Evolutionary conservation across 2,888 invertebrate genomes (phyloP), one percentile per base, ranked within the genome.

Genomic region (Drosophila anceps): DNA sequence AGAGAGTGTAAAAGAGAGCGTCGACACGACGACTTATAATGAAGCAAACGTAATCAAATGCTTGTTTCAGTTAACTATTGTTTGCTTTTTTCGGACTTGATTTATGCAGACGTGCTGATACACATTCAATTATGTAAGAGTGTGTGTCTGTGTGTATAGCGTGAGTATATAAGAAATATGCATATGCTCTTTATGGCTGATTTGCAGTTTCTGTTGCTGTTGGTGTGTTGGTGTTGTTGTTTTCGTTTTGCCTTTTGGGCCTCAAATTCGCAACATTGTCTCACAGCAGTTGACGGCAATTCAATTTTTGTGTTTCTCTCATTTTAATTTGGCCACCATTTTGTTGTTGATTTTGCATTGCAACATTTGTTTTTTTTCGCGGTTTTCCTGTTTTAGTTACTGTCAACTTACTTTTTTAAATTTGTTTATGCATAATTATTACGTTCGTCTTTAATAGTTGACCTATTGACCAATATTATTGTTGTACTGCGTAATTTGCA

Each of bases 201-300:
- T 60, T 74, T 65, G 24, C 24, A 48, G 59, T n/a, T n/a, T n/a
- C 29, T 59, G 74, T 74, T 65, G 41, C 43, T 50, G 48, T 48
- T 48, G 13, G n/a, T 48, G 4, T 41, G 41, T 41, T 41, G 44
- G 0, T 44, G 24, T 48, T 51, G 51, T 13, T 53, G 24, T 44
- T 62, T 73, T 68, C 53, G 60, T 44, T 68, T 60, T 48, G 66
- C 51, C 66, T 76, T 79, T 79, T 70, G 65, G 50, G 67, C 63
- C 55, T 60, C 66, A 71, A 75, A 86, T 84, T 79, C 79, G 84
- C 84, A 82, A 86, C 76, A 74, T 75, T 79, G 74, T 70, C 68
- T 71, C 64, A 27, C 68, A 46, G 48, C 48, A 27, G 29, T 13
- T 74, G 69, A 78, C 48, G 64, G 62, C 57, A 57, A 64, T 68